Evolutionary conservation across 2,888 invertebrate genomes (phyloP).

Genomic region (Pterostichus madidus): DNA sequence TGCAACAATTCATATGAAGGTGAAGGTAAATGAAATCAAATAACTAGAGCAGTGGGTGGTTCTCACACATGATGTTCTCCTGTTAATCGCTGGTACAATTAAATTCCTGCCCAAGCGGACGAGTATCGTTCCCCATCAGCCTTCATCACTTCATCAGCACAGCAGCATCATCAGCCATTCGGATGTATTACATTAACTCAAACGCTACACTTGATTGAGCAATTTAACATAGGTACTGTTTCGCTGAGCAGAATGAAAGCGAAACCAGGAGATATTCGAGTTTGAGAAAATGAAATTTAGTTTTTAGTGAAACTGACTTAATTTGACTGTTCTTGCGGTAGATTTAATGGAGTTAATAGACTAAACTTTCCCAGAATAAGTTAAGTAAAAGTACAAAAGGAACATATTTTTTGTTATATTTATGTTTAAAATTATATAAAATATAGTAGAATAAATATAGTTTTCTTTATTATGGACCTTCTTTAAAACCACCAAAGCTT

Average conservation of each 20-base stretch:
- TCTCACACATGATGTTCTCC: neutral
- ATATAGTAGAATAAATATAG: no score
- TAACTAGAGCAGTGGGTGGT: neutral
- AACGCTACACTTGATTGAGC: slow-evolving; percentile 41
- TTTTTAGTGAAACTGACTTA: no score
- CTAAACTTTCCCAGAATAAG: no score
- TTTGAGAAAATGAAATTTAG: neutral
- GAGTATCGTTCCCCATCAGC: slow-evolving; percentile 44
- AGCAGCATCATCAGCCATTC: slow-evolving; percentile 10
- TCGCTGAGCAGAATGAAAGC: slow-evolving; percentile 3
- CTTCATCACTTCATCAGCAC: neutral
- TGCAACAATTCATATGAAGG: neutral
- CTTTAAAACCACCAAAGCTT: no score
- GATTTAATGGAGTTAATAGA: no score
- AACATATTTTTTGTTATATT: no score
- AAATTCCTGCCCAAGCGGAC: slow-evolving; percentile 60
- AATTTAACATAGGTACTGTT: slow-evolving; percentile 25
- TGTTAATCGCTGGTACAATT: slow-evolving; percentile 41
- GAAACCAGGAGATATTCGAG: neutral
- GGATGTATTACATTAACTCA: slow-evolving; percentile 60
- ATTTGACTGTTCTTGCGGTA: no score
- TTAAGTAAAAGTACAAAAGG: no score
- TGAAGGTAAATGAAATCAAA: slow-evolving; percentile 19
- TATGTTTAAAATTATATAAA: neutral
- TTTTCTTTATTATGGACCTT: no score